Conservation (phyloP, 1,140 invertebrate genomes). For the Dysdera silvatica region DNA sequence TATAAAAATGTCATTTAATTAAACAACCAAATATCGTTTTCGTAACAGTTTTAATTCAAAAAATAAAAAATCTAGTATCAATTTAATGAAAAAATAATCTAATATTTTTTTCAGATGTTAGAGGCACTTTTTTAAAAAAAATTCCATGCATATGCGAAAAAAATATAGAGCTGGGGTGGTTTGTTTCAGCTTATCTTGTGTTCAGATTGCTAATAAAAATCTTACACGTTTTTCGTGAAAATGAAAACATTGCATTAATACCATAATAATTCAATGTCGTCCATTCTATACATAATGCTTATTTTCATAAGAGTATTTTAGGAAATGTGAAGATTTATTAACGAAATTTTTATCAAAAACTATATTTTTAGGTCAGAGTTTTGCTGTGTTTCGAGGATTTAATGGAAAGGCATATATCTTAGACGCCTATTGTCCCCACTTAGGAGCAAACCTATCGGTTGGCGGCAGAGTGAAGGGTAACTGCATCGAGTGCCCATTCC, state of each 20-base stretch:
- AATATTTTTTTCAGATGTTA: too few relatives aligned
- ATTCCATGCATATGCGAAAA: too few relatives aligned
- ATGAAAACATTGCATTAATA: not conserved
- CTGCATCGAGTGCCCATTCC: slow-evolving; percentile 81
- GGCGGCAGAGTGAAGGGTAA: slow-evolving; percentile 65
- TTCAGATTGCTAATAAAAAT: not conserved
- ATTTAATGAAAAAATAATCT: too few relatives aligned
- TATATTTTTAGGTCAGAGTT: slow-evolving; percentile 56
- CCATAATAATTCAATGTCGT: not conserved
- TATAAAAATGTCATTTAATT: too few relatives aligned
- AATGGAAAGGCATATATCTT: slow-evolving; percentile 56
- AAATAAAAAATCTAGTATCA: too few relatives aligned
- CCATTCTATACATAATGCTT: not conserved
- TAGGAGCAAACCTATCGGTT: slow-evolving; percentile 73
- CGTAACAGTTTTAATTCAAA: too few relatives aligned
- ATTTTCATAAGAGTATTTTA: not conserved
- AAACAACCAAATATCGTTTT: too few relatives aligned
- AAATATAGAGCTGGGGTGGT: too few relatives aligned
- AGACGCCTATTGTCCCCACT: slow-evolving; percentile 80
- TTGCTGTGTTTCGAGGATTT: slow-evolving; percentile 63
- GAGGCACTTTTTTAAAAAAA: too few relatives aligned
- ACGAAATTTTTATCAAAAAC: not conserved
- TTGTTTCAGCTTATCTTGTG: not conserved
- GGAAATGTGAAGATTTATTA: not conserved
- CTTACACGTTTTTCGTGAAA: not conserved